A percentile compares a stretch with the other conserved stretches of the same genome.
Conservation (phyloP, 2,797 vertebrate species). For the Premnoplex brunnescens region DNA sequence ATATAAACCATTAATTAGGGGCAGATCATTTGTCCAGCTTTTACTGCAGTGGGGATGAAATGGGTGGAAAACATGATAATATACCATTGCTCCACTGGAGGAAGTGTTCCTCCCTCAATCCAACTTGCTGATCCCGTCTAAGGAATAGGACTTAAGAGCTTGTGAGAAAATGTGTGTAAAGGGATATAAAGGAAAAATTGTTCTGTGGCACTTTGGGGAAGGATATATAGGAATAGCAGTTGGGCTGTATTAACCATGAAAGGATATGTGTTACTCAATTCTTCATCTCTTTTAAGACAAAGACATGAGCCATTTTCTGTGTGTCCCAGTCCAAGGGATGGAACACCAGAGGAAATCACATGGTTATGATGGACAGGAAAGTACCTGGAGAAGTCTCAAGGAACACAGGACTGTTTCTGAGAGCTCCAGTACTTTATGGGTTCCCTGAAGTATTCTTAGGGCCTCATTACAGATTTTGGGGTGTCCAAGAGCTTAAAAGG, state of each 20-base stretch:
- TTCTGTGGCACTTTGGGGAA: slow-evolving; percentile 12
- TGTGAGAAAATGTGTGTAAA: slow-evolving; percentile 46
- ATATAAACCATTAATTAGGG: slow-evolving; percentile 46
- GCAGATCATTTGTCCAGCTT: slow-evolving; percentile 40
- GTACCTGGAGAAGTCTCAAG: background rate
- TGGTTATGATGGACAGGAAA: background rate
- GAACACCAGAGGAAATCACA: background rate
- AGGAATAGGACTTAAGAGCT: slow-evolving; percentile 35
- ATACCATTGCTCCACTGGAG: background rate
- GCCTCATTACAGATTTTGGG: slow-evolving; percentile 27
- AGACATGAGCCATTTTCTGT: background rate
- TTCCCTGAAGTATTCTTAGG: slow-evolving; percentile 6
- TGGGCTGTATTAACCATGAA: background rate
- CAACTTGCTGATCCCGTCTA: slow-evolving; percentile 35
- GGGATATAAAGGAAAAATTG: slow-evolving; percentile 43
- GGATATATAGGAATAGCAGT: background rate
- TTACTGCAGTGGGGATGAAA: slow-evolving; percentile 36
- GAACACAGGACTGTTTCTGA: background rate
- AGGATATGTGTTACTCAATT: background rate
- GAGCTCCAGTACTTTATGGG: background rate
- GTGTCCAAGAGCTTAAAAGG: slow-evolving; percentile 32
- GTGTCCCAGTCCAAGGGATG: background rate
- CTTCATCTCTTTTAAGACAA: slow-evolving; percentile 5
- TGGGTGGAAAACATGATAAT: slow-evolving; percentile 58
- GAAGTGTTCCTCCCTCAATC: slow-evolving; percentile 41